These are phyloP conservation scores for Cataglyphis cursor DNA, from an alignment of 2,888 invertebrate genomes.

Conservation along the genomic window DNA sequence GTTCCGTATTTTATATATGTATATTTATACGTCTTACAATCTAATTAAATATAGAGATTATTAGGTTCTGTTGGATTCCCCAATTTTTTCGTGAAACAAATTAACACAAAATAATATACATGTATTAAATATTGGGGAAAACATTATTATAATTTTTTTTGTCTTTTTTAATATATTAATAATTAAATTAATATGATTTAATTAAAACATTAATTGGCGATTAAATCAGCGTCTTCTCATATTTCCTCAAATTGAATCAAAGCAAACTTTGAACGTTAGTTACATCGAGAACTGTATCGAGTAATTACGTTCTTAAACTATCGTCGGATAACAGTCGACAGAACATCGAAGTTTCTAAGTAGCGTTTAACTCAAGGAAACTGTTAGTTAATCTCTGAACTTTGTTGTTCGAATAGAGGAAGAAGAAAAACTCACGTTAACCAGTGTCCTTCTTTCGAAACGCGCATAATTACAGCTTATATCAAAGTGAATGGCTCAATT, in stretches of 20 bases:
- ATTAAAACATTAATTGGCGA: neutral
- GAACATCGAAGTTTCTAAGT: constrained; percentile 39
- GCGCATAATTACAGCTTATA: neutral
- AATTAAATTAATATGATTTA: neutral
- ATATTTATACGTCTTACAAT: constrained; percentile 10
- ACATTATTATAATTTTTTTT: neutral
- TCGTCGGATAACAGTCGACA: constrained; percentile 24
- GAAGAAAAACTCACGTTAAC: constrained; percentile 27
- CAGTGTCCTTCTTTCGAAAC: constrained; percentile 5
- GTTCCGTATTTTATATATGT: neutral
- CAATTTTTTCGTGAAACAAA: neutral
- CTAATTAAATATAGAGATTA: constrained; percentile 26
- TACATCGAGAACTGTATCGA: constrained; percentile 12
- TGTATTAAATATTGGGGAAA: neutral
- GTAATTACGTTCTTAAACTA: constrained; percentile 28
- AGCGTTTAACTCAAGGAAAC: constrained; percentile 22
- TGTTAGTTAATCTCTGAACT: constrained; percentile 38
- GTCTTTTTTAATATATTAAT: neutral
- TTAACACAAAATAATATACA: neutral
- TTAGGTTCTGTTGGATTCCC: neutral
- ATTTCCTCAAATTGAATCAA: constrained; percentile 7
- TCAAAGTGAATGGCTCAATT: constrained; percentile 10
- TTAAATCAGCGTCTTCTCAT: constrained; percentile 10
- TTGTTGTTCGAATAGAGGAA: neutral
- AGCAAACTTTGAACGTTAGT: neutral